Evolutionary conservation across 2,888 invertebrate species (phyloP).

Genomic region (Drosophila pseudotalamancana): DNA sequence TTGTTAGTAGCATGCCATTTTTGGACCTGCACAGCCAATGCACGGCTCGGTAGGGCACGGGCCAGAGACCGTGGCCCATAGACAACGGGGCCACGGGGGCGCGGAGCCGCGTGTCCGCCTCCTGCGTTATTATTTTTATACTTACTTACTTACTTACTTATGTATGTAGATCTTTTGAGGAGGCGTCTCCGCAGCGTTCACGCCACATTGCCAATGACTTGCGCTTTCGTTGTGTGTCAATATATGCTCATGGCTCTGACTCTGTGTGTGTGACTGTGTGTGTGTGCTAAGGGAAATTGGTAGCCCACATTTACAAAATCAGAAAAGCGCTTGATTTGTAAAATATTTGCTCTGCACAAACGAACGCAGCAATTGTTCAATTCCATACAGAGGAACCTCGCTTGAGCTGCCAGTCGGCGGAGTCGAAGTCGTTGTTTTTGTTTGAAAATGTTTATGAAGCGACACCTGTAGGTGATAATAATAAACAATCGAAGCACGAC

Average conservation of each 20-base stretch:
- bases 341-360: slow-evolving; percentile 78
- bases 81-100: slow-evolving; percentile 5
- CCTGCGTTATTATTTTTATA: slow-evolving; percentile 29
- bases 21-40: slow-evolving; percentile 53
- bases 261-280: slow-evolving; percentile 21
- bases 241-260: slow-evolving; percentile 47
- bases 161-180: slow-evolving; percentile 72
- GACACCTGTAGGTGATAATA: slow-evolving; percentile 80
- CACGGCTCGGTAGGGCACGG: slow-evolving; percentile 55
- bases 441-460: slow-evolving; percentile 78
- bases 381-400: slow-evolving; percentile 59
- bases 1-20: slow-evolving; percentile 79
- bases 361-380: slow-evolving; percentile 78
- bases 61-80: slow-evolving; percentile 26
- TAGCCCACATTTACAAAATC: slow-evolving; percentile 80
- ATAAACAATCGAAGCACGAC: slow-evolving; percentile 75
- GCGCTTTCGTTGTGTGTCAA: slow-evolving; percentile 74
- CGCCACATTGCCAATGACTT: slow-evolving; percentile 76
- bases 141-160: slow-evolving; percentile 54
- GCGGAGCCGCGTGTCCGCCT: slow-evolving; percentile 38
- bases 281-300: slow-evolving; percentile 73
- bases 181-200: slow-evolving; percentile 56
- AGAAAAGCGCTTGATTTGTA: slow-evolving; percentile 80
- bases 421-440: slow-evolving; percentile 46
- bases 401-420: slow-evolving; percentile 29